Base-by-base conservation (phyloP, 2,797 vertebrate genomes). In the Melanogrammus aeglefinus region DNA sequence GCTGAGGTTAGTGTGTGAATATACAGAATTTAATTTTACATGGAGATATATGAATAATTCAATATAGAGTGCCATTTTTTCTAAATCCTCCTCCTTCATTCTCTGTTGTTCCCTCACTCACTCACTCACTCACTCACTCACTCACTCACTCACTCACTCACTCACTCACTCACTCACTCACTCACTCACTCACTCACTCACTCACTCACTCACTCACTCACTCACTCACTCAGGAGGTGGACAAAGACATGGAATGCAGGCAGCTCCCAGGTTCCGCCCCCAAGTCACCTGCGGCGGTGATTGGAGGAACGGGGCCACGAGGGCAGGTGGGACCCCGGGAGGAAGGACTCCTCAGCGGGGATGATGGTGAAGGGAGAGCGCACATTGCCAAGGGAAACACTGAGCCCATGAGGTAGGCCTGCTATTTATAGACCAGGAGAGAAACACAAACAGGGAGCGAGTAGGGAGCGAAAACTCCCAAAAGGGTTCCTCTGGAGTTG, bases 361-460 rank as follows among this genome's bases (percentile, higher is more conserved):
- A 82, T 63, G 72, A 29, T 71, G 21, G 76, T 77, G 70, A 72
- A 7, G 83, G 77, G 35, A 85, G 83, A 71, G 83, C 79, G 76
- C 84, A 74, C 1, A 77, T 51, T 72, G 82, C 85, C 85, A 81
- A 78, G 75, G 88, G 87, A 87, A 88, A 85, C 86, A 84, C 76
- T 38, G 83, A 84, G 81, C 24, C 83, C 27, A 69, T 79, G 88
- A 94, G 94, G 94, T 95, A 91, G 80, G 73, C 35, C 74, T 86
- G 85, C 86, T 90, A 90, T 93, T 92, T 84, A 87, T 91, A 86
- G 81, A 36, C 35, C n/a, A 79, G 75, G 70, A 80, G 29, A 82
- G 85, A 81, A 82, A 86, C 83, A 84, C 81, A 76, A 69, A 76
- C 70, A 79, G 74, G 77, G 75, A 82, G 74, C 74, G 10, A 39